Evolutionary conservation across 2,113 vertebrate genomes (phyloP), one percentile per base, ranked within the genome.

Genomic region (Actenoides lindsayi): DNA sequence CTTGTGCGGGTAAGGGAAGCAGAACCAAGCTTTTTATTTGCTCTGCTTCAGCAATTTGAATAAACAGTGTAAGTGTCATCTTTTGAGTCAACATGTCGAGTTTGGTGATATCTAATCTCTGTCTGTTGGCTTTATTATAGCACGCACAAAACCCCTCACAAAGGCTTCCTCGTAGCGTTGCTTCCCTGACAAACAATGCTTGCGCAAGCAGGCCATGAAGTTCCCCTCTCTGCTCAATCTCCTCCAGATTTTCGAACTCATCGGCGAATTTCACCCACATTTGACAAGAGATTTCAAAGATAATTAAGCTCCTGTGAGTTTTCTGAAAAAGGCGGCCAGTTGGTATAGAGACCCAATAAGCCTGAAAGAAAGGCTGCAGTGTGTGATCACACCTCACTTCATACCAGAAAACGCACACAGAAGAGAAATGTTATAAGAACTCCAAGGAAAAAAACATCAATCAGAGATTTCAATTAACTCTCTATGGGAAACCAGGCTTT

Each of bases 391-490:
- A 91, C 96, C 95, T 96, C 77, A 0, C 83, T 75, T 59, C 81
- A 4, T 33, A 94, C 69, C 93, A 93, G 65, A 28, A 56, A 91
- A 75, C 0, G 35, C 87, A 79, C 71, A 50, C 90, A 50, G 73
- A 64, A 23, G 51, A 89, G 77, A 48, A 90, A 95, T 27, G 87
- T 46, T 71, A 33, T 23, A 84, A 89, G 77, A 91, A 89, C 87
- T 89, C 87, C 39, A 76, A 93, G 70, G 65, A 79, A 86, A 94
- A 94, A 96, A 41, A 35, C 93, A 94, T 93, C 95, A 95, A 56
- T 96, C 87, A 85, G 87, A 94, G 89, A 39, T 87, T 96, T 94
- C 91, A 89, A 79, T 97, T 96, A 95, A 94, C 87, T 96, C 91
- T 96, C 89, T 64, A 31, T 53, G 74, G 93, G 84, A 94, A 97